Evolutionary conservation across 2,797 vertebrate species (phyloP), one percentile per base, ranked within the genome.

Genomic region (Aldrovandia affinis): DNA sequence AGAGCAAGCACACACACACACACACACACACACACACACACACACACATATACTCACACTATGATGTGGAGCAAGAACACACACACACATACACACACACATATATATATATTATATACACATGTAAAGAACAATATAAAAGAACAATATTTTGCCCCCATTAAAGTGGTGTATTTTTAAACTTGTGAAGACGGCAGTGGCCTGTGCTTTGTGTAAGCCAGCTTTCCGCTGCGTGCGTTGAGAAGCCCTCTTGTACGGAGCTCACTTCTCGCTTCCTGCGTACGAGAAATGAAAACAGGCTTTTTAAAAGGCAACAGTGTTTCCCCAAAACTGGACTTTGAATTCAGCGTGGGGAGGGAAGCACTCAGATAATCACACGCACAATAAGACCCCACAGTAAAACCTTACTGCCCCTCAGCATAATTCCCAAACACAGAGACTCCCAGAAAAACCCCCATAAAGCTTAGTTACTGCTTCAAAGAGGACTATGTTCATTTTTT

Each of bases 341-440:
- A 33, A 30, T 65, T 30, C n/a, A 65, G 28, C 12, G 25, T 36
- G 39, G 6, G 39, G 6, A 39, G 14, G 20, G 2, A 57, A 10
- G 33, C 68, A 70, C 68, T 39, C 68, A 70, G 33, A 70, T 70
- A 81, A 47, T 68, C 59, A 82, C 61, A 82, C 14, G 15, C n/a
- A 42, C 57, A 50, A 39, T 55, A 30, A 47, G 6, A 65, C 39
- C 39, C 39, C 52, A n/a, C n/a, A 68, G 81, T 28, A 42, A 63
- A 73, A 78, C 42, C 61, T 39, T 30, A 78, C 39, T 55, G 77
- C 61, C 47, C 59, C 50, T 70, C 68, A 39, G 33, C 33, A 25
- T 85, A 50, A 54, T 70, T 84, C 54, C 54, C n/a, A 77, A 70
- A 82, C 57, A 82, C 70, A 83, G 65, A 84, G 30, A 55, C 42